Conservation (phyloP, 2,888 invertebrate species). For the Cinara cedri region DNA sequence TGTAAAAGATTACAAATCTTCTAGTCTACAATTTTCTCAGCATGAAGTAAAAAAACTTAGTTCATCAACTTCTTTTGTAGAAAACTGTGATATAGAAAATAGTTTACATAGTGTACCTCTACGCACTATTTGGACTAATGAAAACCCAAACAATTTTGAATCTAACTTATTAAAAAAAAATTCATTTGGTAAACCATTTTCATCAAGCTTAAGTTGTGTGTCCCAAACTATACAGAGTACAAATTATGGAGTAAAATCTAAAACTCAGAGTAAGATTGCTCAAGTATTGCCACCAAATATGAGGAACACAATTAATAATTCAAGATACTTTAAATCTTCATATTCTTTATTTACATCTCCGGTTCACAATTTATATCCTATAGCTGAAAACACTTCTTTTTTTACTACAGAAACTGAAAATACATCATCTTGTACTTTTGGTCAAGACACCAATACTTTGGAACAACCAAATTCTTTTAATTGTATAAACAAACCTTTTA, state of each 20-base stretch:
- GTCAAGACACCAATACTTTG: neutral
- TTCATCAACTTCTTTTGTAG: conserved; percentile 1
- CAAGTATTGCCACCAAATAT: conserved; percentile 10
- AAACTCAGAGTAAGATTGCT: neutral
- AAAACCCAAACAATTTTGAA: neutral
- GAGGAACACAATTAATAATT: neutral
- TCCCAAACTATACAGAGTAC: neutral
- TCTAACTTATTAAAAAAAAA: conserved; percentile 12
- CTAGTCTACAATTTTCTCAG: conserved; percentile 12
- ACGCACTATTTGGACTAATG: conserved; percentile 42
- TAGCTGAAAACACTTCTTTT: conserved; percentile 23
- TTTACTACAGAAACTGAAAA: conserved; percentile 8
- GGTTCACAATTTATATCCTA: conserved; percentile 10
- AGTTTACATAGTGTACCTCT: conserved; percentile 35
- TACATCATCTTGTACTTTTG: neutral
- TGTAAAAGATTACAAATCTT: neutral
- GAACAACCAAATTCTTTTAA: conserved; percentile 13
- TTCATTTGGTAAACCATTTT: conserved; percentile 25
- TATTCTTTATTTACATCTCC: neutral
- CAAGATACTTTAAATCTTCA: conserved; percentile 7
- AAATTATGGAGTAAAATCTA: conserved; percentile 3
- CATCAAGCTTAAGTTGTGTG: neutral
- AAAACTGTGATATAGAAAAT: conserved; percentile 31
- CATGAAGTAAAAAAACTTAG: neutral
- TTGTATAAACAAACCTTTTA: conserved; percentile 35